A percentile compares a stretch with the other conserved stretches of the same genome.
Conservation (phyloP, 2,113 vertebrate species). For the Dicrurus megarhynchus region DNA sequence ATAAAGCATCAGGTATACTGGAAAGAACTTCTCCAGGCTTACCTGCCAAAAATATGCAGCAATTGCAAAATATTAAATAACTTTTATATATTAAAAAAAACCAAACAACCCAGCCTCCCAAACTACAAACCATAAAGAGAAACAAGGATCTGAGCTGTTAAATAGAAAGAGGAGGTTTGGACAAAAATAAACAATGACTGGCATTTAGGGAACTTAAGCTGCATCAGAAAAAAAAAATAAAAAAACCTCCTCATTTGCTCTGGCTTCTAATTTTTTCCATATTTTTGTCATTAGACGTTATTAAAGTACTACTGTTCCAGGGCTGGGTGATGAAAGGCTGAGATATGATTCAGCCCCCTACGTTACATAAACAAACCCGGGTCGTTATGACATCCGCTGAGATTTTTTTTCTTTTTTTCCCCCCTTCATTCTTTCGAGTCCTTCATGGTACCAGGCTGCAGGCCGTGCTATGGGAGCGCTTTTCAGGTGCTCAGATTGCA, state of each 20-base stretch:
- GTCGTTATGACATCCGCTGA: background rate
- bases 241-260: background rate
- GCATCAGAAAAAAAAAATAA: background rate
- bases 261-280: conserved; percentile 60
- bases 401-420: background rate
- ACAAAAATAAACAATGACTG: conserved; percentile 62
- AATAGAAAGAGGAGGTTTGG: conserved; percentile 4
- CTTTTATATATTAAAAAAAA: background rate
- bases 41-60: background rate
- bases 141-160: background rate
- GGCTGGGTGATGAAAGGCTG: conserved; percentile 42
- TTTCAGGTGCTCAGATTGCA: background rate
- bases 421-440: background rate
- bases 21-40: background rate
- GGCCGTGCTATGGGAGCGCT: background rate
- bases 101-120: background rate
- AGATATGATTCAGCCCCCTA: conserved; percentile 42
- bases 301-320: conserved; percentile 65
- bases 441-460: fast-evolving
- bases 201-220: conserved; percentile 48
- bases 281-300: conserved; percentile 51
- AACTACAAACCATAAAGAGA: background rate
- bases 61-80: background rate
- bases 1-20: conserved; percentile 11
- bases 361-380: background rate